Percentiles rank a stretch among this genome's conserved stretches.
These are phyloP conservation scores for Caenorhabditis sp. DNA, from an alignment of 2,888 invertebrate species.

Conservation along the genomic window DNA sequence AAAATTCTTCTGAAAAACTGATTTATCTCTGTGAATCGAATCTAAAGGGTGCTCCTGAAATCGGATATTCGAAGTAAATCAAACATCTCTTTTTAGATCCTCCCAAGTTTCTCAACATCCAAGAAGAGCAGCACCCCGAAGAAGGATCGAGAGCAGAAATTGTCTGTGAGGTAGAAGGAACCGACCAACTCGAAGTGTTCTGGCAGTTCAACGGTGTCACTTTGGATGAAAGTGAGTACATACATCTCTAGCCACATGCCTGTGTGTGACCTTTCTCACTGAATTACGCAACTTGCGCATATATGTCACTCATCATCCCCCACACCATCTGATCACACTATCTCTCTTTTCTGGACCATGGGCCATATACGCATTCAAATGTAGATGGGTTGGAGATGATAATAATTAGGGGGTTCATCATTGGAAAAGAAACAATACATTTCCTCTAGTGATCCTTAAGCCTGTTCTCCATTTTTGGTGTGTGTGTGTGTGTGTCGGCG, in stretches of 20 bases:
- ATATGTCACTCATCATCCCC: slow-evolving; percentile 33
- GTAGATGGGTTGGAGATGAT: neutral
- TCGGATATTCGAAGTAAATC: neutral
- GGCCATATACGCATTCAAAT: slow-evolving; percentile 11
- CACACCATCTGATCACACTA: slow-evolving; percentile 30
- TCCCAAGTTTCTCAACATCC: slow-evolving; percentile 72
- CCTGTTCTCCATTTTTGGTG: slow-evolving; percentile 1
- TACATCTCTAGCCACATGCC: neutral
- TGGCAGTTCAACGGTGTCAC: slow-evolving; percentile 77
- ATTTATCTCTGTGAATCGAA: slow-evolving; percentile 10
- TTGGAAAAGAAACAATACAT: slow-evolving; percentile 5
- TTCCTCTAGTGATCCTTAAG: slow-evolving; percentile 31
- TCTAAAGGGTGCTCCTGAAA: slow-evolving; percentile 1
- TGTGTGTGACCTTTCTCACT: slow-evolving; percentile 25
- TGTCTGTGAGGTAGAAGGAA: slow-evolving; percentile 71
- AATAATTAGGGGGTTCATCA: slow-evolving; percentile 29
- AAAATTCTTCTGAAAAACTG: too few relatives aligned
- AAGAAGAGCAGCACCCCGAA: slow-evolving; percentile 75
- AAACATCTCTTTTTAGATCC: slow-evolving; percentile 70
- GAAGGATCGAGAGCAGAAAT: slow-evolving; percentile 76
- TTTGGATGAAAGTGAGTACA: slow-evolving; percentile 73
- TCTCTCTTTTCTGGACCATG: neutral
- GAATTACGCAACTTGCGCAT: slow-evolving; percentile 41
- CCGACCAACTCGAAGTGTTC: slow-evolving; percentile 72
- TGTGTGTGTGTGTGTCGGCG: slow-evolving; percentile 23